Percentiles rank a stretch among this genome's conserved stretches.
Conservation (phyloP, 2,888 invertebrate species). For the Loripinus fragilis region DNA sequence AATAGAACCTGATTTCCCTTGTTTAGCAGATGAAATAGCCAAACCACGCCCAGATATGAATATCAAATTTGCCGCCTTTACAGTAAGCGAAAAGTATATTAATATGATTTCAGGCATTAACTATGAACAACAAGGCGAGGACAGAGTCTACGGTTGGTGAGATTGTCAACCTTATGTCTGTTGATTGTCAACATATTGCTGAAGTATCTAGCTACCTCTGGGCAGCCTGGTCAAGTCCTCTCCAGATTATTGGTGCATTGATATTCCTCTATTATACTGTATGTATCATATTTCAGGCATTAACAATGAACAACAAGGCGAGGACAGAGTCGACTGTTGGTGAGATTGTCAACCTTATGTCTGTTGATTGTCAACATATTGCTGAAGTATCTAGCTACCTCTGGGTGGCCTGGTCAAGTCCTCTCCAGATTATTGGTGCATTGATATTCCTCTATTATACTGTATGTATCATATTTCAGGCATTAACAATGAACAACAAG, state of each 20-base stretch:
- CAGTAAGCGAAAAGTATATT: too few relatives aligned
- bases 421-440: slow-evolving; percentile 93
- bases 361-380: slow-evolving; percentile 81
- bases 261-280: slow-evolving; percentile 85
- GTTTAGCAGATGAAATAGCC: too few relatives aligned
- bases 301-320: slow-evolving; percentile 79
- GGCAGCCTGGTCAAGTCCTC: slow-evolving; percentile 85
- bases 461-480: slow-evolving; percentile 85
- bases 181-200: slow-evolving; percentile 80
- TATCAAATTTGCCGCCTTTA: too few relatives aligned
- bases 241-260: slow-evolving; percentile 93
- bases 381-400: slow-evolving; percentile 76
- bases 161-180: slow-evolving; percentile 83
- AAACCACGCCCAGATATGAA: too few relatives aligned
- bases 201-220: slow-evolving; percentile 76
- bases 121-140: slow-evolving; percentile 78
- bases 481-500: slow-evolving; percentile 79
- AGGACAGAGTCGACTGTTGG: slow-evolving; percentile 80
- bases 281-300: slow-evolving; percentile 85
- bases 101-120: slow-evolving; percentile 74
- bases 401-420: slow-evolving; percentile 84
- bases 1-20: too few relatives aligned
- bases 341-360: slow-evolving; percentile 83
- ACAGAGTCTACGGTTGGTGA: slow-evolving; percentile 82
- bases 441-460: slow-evolving; percentile 86